Evolutionary conservation across 2,888 invertebrate genomes (phyloP).

Genomic region (Hybos culiciformis): DNA sequence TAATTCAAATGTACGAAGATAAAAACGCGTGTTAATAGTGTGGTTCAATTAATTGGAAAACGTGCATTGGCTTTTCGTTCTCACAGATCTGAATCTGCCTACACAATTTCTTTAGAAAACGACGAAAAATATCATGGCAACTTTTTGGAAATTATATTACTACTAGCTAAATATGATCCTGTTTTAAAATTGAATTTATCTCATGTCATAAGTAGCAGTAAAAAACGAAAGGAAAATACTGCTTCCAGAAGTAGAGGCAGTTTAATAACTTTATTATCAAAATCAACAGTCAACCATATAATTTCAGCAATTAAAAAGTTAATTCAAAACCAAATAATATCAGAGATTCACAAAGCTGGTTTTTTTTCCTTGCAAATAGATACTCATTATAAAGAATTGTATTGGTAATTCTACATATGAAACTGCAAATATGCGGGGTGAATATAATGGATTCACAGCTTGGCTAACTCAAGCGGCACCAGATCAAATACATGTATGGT

Average conservation of each 20-base stretch:
- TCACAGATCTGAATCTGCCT: slow-evolving; percentile 1
- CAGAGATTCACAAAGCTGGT: background rate
- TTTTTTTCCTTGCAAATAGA: background rate
- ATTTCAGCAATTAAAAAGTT: background rate
- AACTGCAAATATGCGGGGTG: background rate
- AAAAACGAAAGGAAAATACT: background rate
- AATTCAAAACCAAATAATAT: background rate
- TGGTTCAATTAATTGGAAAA: too few relatives aligned
- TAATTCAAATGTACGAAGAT: too few relatives aligned
- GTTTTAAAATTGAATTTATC: slow-evolving; percentile 1
- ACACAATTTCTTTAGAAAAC: slow-evolving; percentile 1
- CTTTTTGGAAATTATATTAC: background rate
- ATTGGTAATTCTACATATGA: background rate
- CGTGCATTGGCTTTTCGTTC: slow-evolving; percentile 1
- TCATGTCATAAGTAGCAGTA: slow-evolving; percentile 1
- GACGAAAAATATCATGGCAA: background rate
- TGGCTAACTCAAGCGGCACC: background rate
- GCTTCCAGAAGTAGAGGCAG: background rate
- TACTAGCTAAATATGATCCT: background rate
- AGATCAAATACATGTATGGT: background rate
- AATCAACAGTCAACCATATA: background rate
- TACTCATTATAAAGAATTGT: background rate
- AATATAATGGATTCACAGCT: background rate
- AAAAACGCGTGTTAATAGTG: too few relatives aligned
- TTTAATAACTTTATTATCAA: background rate